Evolutionary conservation across 1,140 invertebrate species (phyloP), one percentile per base, ranked within the genome.

Genomic region (Acromyrmex heyeri): DNA sequence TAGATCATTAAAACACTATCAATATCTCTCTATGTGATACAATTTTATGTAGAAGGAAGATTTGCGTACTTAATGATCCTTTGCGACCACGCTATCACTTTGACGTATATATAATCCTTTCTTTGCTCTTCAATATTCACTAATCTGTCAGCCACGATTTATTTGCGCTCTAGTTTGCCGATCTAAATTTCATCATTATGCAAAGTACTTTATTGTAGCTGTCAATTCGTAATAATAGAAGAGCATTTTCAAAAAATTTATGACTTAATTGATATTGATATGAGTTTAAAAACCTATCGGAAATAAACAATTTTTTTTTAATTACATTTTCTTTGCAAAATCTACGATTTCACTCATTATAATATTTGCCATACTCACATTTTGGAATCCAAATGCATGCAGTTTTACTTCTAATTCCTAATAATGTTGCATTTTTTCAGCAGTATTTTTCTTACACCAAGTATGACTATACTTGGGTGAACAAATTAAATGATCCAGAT

Each of bases 401-500:
- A 34, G 0, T 24, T 30, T 75, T 6, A 12, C 34, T 73, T 30
- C 69, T 53, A 30, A 18, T 72, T 78, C 0, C 14, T 30, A 12
- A 8, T 30, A 18, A 16, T 16, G 16, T 6, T 16, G 16, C 55
- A 53, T 6, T 57, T 27, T 59, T 24, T 0, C 0, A 14, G 18
- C 30, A 67, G 50, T 83, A 50, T 75, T 64, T 72, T 34, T 64
- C 38, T 59, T 44, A 18, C 24, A 24, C 8, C 30, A 27, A 27
- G 16, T 27, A 81, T 61, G 59, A 27, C 24, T 57, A 44, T 24
- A 14, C 24, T 75, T 61, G 55, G 55, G 55, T 62, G 79, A 75
- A 57, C 55, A 61, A 75, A 83, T 75, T 83, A 55, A 83, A 83
- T 27, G 67, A 24, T 21, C 10, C 12, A 38, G 27, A 8, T 75